These are phyloP conservation scores for Halcyon malimbica DNA, from an alignment of 2,113 vertebrate genomes.

Conservation along the genomic window DNA sequence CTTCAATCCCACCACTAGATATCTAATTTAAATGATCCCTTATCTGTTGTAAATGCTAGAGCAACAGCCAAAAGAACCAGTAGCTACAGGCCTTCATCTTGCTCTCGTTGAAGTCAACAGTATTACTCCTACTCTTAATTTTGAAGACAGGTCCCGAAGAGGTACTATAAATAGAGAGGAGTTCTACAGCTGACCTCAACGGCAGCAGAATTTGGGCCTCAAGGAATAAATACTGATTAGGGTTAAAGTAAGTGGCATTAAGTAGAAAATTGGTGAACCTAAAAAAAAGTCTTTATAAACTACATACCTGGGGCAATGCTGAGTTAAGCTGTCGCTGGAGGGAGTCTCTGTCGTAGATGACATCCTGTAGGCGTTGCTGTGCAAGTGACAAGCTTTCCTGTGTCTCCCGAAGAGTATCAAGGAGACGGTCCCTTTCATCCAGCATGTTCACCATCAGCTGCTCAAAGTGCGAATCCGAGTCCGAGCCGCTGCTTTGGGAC, in stretches of 20 bases:
- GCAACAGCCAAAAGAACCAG: constrained; percentile 72
- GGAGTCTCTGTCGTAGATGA: constrained; percentile 95
- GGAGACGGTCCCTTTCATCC: constrained; percentile 95
- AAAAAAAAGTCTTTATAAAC: background rate
- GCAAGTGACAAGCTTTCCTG: constrained; percentile 96
- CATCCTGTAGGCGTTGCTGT: constrained; percentile 96
- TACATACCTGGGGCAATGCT: constrained; percentile 92
- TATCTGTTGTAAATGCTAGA: constrained; percentile 22
- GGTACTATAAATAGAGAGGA: background rate
- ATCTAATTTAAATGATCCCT: background rate
- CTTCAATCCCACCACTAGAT: background rate
- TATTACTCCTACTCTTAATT: background rate
- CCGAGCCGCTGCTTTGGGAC: constrained; percentile 94
- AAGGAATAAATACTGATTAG: background rate
- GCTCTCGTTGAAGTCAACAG: constrained; percentile 7
- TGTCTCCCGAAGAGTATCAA: constrained; percentile 97
- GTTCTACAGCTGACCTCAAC: background rate
- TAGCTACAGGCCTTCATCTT: constrained; percentile 15
- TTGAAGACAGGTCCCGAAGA: background rate
- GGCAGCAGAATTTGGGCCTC: background rate
- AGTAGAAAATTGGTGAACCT: background rate
- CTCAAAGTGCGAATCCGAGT: constrained; percentile 98
- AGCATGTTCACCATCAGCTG: constrained; percentile 99
- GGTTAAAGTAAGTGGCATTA: background rate
- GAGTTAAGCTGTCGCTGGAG: constrained; percentile 98